Evolutionary conservation across 2,888 invertebrate species (phyloP).

Genomic region (Odontothrips loti): DNA sequence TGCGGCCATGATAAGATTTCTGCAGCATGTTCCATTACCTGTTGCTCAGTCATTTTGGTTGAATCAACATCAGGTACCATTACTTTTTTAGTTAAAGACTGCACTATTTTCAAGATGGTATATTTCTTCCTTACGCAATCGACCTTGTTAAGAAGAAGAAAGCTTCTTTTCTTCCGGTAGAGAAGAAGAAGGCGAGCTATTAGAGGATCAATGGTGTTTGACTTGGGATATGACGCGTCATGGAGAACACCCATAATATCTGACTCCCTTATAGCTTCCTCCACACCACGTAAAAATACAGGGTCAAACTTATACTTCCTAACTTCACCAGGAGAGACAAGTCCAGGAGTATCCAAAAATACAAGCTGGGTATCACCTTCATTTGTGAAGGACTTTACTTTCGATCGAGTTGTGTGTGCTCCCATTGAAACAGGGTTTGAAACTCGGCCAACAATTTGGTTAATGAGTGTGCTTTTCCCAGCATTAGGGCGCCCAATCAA

Average conservation of each 20-base stretch:
- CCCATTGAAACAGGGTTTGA: conserved; percentile 84
- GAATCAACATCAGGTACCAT: neutral
- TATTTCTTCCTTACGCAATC: conserved; percentile 66
- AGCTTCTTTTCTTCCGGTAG: conserved; percentile 52
- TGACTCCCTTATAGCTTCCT: conserved; percentile 60
- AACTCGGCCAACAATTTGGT: conserved; percentile 72
- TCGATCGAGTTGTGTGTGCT: conserved; percentile 82
- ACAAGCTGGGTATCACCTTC: conserved; percentile 79
- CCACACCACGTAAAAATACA: conserved; percentile 58
- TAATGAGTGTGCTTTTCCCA: conserved; percentile 93
- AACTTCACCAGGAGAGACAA: conserved; percentile 65
- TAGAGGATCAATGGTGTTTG: conserved; percentile 63
- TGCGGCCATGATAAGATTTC: conserved; percentile 59
- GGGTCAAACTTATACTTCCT: conserved; percentile 61
- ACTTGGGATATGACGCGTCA: conserved; percentile 70
- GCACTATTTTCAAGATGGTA: conserved; percentile 67
- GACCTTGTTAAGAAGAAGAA: conserved; percentile 66
- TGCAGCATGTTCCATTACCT: conserved; percentile 28
- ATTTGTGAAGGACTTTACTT: conserved; percentile 67
- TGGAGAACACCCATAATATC: conserved; percentile 83
- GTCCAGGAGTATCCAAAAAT: conserved; percentile 90
- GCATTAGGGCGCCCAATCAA: conserved; percentile 91
- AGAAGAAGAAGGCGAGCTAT: conserved; percentile 64
- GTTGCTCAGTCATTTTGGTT: conserved; percentile 23
- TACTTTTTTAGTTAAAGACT: conserved; percentile 57